phyloP scores from a whole-genome alignment of 2,113 vertebrate genomes.

The Poeciliopsis occidentalis region DNA sequence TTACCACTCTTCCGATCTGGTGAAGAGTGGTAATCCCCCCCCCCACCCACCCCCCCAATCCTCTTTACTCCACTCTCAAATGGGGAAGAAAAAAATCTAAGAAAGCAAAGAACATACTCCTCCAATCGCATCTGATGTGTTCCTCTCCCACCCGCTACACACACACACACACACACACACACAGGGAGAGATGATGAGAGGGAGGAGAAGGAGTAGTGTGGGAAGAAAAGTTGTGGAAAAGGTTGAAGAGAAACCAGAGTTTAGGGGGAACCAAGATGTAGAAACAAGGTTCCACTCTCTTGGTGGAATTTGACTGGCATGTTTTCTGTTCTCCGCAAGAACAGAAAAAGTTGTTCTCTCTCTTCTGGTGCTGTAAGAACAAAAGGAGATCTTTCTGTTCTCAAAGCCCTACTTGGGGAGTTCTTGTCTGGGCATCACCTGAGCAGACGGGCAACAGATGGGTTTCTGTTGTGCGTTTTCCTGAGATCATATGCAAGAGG shows the following conservation, averaged over 20 bases:
- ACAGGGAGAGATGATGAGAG: slow-evolving; percentile 10
- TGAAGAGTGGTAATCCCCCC: no score
- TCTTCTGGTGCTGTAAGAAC: no score
- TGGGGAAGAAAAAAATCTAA: slow-evolving; percentile 38
- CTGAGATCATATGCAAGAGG: no score
- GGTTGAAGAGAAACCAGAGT: slow-evolving; percentile 18
- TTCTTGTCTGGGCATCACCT: no score
- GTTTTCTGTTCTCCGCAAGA: no score
- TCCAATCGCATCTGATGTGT: slow-evolving; percentile 53
- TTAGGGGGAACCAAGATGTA: slow-evolving; percentile 5
- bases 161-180: neutral
- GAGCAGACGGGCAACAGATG: no score
- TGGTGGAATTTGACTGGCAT: no score
- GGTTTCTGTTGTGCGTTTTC: no score
- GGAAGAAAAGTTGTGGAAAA: slow-evolving; percentile 54
- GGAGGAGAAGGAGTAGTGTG: slow-evolving; percentile 4
- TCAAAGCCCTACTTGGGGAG: no score
- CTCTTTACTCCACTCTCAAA: neutral
- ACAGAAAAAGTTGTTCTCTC: no score
- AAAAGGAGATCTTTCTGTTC: no score
- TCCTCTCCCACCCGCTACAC: slow-evolving; percentile 16
- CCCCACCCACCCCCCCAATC: neutral
- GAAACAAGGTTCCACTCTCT: neutral
- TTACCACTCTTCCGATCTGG: no score
- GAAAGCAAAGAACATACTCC: slow-evolving; percentile 66